phyloP scores from a whole-genome alignment of 53 echinoderm and acorn worm species.

The Actinopyga echinites region DNA sequence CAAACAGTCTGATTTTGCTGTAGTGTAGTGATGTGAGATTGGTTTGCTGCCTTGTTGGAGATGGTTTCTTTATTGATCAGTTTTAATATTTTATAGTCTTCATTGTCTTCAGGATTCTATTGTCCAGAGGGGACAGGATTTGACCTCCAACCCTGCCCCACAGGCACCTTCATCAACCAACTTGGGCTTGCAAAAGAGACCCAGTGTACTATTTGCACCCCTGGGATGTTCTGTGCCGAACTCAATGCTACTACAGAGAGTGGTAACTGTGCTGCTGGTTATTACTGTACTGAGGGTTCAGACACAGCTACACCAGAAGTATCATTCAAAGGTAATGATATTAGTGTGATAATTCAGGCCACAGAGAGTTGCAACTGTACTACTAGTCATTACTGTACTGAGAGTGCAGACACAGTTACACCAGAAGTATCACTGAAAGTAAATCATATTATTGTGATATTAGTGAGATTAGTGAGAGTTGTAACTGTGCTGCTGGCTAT shows the following conservation, averaged over 20 bases:
- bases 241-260: conserved; percentile 78
- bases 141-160: conserved; percentile 95
- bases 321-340: conserved; percentile 74
- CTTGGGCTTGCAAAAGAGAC: conserved; percentile 80
- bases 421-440: conserved; percentile 90
- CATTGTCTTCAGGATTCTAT: conserved; percentile 70
- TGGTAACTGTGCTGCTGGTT: conserved; percentile 76
- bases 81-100: neutral
- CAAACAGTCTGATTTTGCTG: neutral
- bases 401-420: conserved; percentile 91
- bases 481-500: conserved; percentile 75
- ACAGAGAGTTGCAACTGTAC: conserved; percentile 50
- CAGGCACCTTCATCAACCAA: conserved; percentile 85
- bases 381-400: conserved; percentile 79
- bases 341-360: too few relatives aligned
- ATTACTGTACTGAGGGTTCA: conserved; percentile 85
- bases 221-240: conserved; percentile 78
- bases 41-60: neutral
- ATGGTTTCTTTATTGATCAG: neutral
- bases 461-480: neutral
- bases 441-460: conserved; percentile 24
- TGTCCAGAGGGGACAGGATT: conserved; percentile 96
- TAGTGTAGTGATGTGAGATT: neutral
- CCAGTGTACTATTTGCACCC: conserved; percentile 78
- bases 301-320: conserved; percentile 95